phyloP scores from a whole-genome alignment of 2,797 vertebrate genomes.

The Trichosurus vulpecula region DNA sequence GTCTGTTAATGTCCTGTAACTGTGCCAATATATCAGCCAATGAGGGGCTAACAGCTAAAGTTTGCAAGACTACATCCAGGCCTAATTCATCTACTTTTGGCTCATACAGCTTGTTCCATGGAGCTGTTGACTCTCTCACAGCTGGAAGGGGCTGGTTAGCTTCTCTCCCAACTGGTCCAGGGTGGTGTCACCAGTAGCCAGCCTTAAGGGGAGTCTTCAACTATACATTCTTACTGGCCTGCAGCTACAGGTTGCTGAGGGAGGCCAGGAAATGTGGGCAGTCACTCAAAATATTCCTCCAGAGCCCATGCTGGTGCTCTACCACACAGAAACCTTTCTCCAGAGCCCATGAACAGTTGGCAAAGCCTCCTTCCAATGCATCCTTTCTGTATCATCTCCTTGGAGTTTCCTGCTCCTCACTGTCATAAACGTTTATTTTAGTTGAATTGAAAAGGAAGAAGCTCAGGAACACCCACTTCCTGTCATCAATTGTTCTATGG shows the following conservation, averaged over 20 bases:
- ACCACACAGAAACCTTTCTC: slow-evolving; percentile 85
- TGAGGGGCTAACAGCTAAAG: slow-evolving; percentile 85
- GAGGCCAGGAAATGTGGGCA: slow-evolving; percentile 86
- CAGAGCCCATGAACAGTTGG: slow-evolving; percentile 82
- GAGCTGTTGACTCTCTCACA: slow-evolving; percentile 86
- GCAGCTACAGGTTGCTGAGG: slow-evolving; percentile 87
- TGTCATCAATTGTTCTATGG: background rate
- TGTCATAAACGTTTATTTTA: background rate
- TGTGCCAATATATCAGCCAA: slow-evolving; percentile 92
- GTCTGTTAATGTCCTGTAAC: slow-evolving; percentile 90
- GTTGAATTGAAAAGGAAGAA: background rate
- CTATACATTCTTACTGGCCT: slow-evolving; percentile 81
- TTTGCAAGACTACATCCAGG: slow-evolving; percentile 77
- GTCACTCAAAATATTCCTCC: slow-evolving; percentile 82
- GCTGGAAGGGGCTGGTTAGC: slow-evolving; percentile 85
- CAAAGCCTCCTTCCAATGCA: slow-evolving; percentile 80
- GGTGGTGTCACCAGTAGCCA: slow-evolving; percentile 82
- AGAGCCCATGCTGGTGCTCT: slow-evolving; percentile 81
- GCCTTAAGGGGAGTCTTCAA: slow-evolving; percentile 83
- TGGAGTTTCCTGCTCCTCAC: rapidly evolving
- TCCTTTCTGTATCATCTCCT: slow-evolving; percentile 58
- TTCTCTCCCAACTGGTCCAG: slow-evolving; percentile 85
- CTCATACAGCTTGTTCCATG: slow-evolving; percentile 83
- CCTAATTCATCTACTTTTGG: slow-evolving; percentile 80
- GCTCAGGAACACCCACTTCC: background rate